Conservation (phyloP, 2,888 invertebrate genomes). For the Oxyscelio sp. region DNA sequence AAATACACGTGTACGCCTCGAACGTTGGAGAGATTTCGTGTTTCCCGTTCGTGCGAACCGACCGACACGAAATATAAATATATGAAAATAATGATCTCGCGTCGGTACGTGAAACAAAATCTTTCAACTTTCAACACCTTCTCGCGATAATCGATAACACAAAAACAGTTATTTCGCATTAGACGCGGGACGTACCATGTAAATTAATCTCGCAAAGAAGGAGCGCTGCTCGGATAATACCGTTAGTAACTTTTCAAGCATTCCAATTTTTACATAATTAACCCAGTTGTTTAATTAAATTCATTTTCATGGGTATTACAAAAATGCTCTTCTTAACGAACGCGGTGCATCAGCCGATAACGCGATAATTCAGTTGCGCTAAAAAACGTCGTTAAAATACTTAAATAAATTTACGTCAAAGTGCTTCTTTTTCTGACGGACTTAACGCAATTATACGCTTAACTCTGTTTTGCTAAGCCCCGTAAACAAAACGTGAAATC, state of each 20-base stretch:
- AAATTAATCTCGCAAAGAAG: not conserved
- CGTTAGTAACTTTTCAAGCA: not conserved
- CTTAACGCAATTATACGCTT: no score
- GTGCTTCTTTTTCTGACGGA: no score
- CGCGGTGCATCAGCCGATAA: no score
- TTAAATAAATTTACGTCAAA: no score
- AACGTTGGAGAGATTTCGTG: not conserved
- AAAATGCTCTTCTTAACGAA: not conserved
- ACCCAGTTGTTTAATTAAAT: not conserved
- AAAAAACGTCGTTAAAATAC: no score
- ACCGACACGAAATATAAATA: not conserved
- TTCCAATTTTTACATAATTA: not conserved
- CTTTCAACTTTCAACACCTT: slow-evolving; percentile 7
- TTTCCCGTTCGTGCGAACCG: not conserved
- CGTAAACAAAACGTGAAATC: no score
- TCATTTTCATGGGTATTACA: not conserved
- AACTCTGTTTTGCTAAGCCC: no score
- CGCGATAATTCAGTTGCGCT: no score
- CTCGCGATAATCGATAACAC: not conserved
- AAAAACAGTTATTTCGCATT: slow-evolving; percentile 5
- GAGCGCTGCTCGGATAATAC: not conserved
- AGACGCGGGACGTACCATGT: not conserved
- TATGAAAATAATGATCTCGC: not conserved
- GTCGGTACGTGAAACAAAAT: slow-evolving; percentile 2
- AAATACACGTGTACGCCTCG: no score